A percentile compares a stretch with the other conserved stretches of the same genome.
phyloP scores from a whole-genome alignment of 2,113 vertebrate genomes.

The Pyrgilauda ruficollis region DNA sequence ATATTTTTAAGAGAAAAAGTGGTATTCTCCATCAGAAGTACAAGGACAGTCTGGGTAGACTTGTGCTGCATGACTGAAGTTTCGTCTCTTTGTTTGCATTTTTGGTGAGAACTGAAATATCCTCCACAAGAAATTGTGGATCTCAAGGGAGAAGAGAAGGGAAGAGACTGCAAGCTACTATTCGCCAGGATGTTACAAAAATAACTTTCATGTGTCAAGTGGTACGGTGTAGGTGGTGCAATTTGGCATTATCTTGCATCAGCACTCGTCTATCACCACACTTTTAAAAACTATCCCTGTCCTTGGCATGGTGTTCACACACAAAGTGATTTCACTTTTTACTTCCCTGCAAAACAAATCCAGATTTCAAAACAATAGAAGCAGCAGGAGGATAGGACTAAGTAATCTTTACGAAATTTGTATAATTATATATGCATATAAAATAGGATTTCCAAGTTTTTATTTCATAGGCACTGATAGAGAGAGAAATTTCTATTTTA shows the following conservation, averaged over 20 bases:
- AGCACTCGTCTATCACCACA: conserved; percentile 16
- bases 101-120: neutral
- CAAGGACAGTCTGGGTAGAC: neutral
- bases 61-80: neutral
- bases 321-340: neutral
- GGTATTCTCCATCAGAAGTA: neutral
- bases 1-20: neutral
- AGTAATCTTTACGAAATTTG: neutral
- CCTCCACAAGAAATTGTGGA: neutral
- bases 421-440: neutral
- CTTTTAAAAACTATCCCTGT: conserved; percentile 16
- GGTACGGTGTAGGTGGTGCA: neutral
- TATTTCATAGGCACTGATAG: neutral
- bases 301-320: conserved; percentile 14
- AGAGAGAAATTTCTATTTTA: neutral
- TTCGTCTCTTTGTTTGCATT: neutral
- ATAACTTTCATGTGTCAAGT: neutral
- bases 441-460: neutral
- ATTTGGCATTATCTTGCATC: conserved; percentile 9
- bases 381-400: neutral
- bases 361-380: neutral
- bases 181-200: conserved; percentile 19
- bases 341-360: neutral
- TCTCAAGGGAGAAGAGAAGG: neutral
- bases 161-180: neutral